Conservation (phyloP, 2,888 invertebrate genomes). For the Acleris holmiana region DNA sequence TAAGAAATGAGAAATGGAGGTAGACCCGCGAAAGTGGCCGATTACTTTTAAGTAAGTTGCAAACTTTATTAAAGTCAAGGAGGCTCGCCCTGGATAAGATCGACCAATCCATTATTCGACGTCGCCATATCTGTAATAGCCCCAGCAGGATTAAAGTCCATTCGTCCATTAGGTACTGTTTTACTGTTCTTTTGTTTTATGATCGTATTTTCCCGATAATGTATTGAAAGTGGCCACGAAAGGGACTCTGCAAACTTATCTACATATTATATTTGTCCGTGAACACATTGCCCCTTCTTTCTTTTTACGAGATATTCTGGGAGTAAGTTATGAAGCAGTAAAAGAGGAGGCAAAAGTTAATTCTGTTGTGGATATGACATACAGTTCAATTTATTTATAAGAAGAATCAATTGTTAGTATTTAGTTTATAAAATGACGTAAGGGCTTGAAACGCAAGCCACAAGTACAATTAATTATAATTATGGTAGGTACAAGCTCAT, state of each 20-base stretch:
- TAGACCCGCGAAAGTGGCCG: constrained; percentile 5
- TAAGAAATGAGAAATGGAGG: constrained; percentile 1
- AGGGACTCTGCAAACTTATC: constrained; percentile 45
- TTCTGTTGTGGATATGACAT: too few relatives aligned
- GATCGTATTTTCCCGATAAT: constrained; percentile 70
- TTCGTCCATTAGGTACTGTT: constrained; percentile 64
- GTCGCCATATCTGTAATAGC: constrained; percentile 65
- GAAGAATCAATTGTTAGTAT: too few relatives aligned
- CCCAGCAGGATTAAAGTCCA: constrained; percentile 66
- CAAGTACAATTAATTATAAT: too few relatives aligned
- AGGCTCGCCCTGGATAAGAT: constrained; percentile 59
- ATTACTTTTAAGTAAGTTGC: constrained; percentile 22
- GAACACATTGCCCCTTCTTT: constrained; percentile 21
- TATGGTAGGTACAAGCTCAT: too few relatives aligned
- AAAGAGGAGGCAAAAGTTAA: too few relatives aligned
- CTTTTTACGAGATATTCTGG: constrained; percentile 10
- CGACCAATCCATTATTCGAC: constrained; percentile 70
- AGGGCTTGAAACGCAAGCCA: too few relatives aligned
- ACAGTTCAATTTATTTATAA: too few relatives aligned
- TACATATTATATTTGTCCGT: constrained; percentile 27
- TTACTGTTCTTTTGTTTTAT: constrained; percentile 77
- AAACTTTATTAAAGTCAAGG: constrained; percentile 53
- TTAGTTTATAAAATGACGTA: too few relatives aligned
- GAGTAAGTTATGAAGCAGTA: background rate
- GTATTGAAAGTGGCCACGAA: constrained; percentile 68